phyloP scores from a whole-genome alignment of 1,140 invertebrate genomes.

The Holotrichia oblita region DNA sequence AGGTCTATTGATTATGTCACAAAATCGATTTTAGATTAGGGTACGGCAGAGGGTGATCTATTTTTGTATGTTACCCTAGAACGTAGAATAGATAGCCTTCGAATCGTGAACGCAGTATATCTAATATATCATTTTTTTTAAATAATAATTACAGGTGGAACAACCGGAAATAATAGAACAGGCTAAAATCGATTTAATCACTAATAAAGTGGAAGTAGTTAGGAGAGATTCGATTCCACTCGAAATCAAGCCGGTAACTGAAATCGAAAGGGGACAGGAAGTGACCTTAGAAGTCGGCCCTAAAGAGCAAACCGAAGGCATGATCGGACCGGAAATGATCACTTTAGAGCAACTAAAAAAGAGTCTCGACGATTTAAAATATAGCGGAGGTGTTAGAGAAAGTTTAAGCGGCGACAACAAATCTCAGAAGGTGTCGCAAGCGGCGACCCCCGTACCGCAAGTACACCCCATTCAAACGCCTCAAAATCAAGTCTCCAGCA shows the following conservation, averaged over 20 bases:
- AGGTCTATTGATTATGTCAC: no score
- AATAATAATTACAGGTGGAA: not conserved
- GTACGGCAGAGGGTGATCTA: no score
- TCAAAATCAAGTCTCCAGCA: slow-evolving; percentile 41
- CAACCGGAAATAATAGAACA: not conserved
- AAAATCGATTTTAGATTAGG: no score
- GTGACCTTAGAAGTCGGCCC: slow-evolving; percentile 35
- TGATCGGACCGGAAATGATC: slow-evolving; percentile 60
- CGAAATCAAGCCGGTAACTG: slow-evolving; percentile 31
- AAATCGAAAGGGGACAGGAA: slow-evolving; percentile 38
- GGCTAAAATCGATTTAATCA: slow-evolving; percentile 25
- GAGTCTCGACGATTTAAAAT: slow-evolving; percentile 66
- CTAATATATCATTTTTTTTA: no score
- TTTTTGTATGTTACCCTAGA: no score
- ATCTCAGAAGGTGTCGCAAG: slow-evolving; percentile 32
- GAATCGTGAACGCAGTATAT: no score
- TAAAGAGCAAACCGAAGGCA: slow-evolving; percentile 36
- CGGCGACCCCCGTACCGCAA: slow-evolving; percentile 40
- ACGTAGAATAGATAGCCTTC: no score
- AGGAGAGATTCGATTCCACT: slow-evolving; percentile 39
- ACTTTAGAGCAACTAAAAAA: slow-evolving; percentile 67
- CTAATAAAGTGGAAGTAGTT: not conserved
- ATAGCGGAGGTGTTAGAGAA: slow-evolving; percentile 59
- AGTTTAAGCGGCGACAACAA: slow-evolving; percentile 50
- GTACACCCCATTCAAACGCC: slow-evolving; percentile 36